These are phyloP conservation scores for Drusus annulatus DNA, from an alignment of 1,140 invertebrate species.

Conservation along the genomic window DNA sequence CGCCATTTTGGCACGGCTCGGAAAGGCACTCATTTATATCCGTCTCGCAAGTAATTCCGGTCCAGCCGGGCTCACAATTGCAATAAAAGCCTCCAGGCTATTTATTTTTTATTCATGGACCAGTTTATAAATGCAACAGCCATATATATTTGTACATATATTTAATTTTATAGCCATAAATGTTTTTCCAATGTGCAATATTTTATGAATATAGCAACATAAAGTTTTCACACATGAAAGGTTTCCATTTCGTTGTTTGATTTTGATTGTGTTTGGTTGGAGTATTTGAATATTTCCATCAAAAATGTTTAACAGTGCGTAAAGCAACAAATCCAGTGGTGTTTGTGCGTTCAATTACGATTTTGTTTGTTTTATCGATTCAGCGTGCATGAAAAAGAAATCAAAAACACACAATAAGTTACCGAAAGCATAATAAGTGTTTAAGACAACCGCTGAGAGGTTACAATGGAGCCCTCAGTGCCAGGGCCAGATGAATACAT, in stretches of 20 bases:
- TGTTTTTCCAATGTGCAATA: no score
- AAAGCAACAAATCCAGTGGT: slow-evolving; percentile 50
- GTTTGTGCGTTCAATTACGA: slow-evolving; percentile 40
- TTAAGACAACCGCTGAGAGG: no score
- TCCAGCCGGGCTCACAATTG: slow-evolving; percentile 81
- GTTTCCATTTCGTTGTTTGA: neutral
- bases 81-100: slow-evolving; percentile 79
- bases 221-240: neutral
- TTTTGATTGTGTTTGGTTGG: neutral
- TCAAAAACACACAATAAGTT: slow-evolving; percentile 47
- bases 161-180: no score
- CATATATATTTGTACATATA: no score
- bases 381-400: slow-evolving; percentile 57
- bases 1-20: slow-evolving; percentile 76
- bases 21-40: slow-evolving; percentile 73
- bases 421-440: slow-evolving; percentile 26
- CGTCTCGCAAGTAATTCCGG: slow-evolving; percentile 74
- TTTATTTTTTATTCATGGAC: slow-evolving; percentile 22
- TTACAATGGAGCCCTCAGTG: no score
- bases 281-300: slow-evolving; percentile 10
- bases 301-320: slow-evolving; percentile 24
- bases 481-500: no score
- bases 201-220: slow-evolving; percentile 27
- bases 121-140: neutral
- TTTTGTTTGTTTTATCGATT: slow-evolving; percentile 46